phyloP scores from a whole-genome alignment of 2,888 invertebrate species.

The Scaptomyza polygonia region DNA sequence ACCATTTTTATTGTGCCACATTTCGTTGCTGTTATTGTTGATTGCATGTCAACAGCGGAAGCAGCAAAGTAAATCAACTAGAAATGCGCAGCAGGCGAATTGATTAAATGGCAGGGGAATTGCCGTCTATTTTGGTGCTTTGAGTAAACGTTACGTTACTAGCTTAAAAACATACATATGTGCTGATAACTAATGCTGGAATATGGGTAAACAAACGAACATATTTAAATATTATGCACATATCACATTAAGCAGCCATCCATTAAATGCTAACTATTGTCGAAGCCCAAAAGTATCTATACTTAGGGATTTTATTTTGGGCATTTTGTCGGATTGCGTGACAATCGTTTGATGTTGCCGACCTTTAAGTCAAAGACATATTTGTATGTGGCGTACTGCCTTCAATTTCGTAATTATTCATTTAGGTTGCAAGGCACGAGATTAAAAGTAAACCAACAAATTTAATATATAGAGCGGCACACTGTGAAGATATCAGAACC shows the following conservation, averaged over 20 bases:
- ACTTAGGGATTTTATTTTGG: conserved; percentile 34
- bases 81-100: conserved; percentile 44
- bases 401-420: conserved; percentile 11
- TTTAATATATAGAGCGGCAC: background rate
- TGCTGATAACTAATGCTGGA: conserved; percentile 36
- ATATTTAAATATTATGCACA: conserved; percentile 55
- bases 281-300: conserved; percentile 28
- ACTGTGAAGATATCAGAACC: background rate
- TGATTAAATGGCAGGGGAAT: conserved; percentile 30
- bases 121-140: conserved; percentile 19
- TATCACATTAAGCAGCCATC: conserved; percentile 52
- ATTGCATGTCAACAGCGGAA: conserved; percentile 77
- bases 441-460: background rate
- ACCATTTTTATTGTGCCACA: conserved; percentile 47
- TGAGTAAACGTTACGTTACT: conserved; percentile 17
- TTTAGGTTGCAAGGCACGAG: background rate
- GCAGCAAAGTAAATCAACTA: conserved; percentile 62
- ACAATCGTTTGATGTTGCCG: conserved; percentile 50
- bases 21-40: conserved; percentile 23
- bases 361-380: background rate
- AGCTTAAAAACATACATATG: conserved; percentile 16
- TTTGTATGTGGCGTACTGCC: background rate
- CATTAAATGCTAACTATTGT: conserved; percentile 48
- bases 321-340: conserved; percentile 29
- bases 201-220: conserved; percentile 14